A percentile compares a stretch with the other conserved stretches of the same genome.
phyloP scores from a whole-genome alignment of 64 coral and sea anemone species.

The Montipora efflorescens region DNA sequence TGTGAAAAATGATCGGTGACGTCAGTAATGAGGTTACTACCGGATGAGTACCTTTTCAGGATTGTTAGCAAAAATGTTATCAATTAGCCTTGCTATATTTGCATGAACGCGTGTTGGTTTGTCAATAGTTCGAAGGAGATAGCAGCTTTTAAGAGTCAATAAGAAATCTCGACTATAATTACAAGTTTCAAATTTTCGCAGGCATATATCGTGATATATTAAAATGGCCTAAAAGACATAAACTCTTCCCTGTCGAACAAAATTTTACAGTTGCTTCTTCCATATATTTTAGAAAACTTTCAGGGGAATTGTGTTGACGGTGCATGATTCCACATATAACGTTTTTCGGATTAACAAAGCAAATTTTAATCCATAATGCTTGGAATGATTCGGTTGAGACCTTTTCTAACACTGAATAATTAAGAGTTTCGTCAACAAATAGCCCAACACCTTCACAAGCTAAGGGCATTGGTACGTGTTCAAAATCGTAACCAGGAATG shows the following conservation, averaged over 20 bases:
- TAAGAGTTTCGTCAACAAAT: slow-evolving; percentile 20
- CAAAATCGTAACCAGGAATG: slow-evolving; percentile 10
- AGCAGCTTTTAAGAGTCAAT: slow-evolving; percentile 44
- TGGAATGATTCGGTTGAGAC: slow-evolving; percentile 34
- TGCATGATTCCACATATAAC: slow-evolving; percentile 25
- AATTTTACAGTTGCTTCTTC: slow-evolving; percentile 1
- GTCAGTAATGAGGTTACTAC: slow-evolving; percentile 40
- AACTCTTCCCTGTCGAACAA: not conserved
- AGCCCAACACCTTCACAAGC: slow-evolving; percentile 40
- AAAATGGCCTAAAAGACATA: not conserved
- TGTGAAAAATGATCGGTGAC: slow-evolving; percentile 51
- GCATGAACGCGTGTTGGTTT: slow-evolving; percentile 31
- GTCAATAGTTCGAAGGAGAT: slow-evolving; percentile 50
- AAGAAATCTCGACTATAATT: slow-evolving; percentile 34
- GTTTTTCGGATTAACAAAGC: not conserved
- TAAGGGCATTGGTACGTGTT: slow-evolving; percentile 20
- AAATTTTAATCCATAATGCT: slow-evolving; percentile 39
- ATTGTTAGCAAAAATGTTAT: slow-evolving; percentile 45
- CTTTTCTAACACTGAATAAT: slow-evolving; percentile 34
- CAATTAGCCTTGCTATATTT: slow-evolving; percentile 38
- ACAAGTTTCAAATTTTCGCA: not conserved
- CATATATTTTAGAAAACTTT: slow-evolving; percentile 16
- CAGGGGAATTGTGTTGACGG: slow-evolving; percentile 34
- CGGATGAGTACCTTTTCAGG: not conserved
- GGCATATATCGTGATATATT: not conserved